phyloP scores from a whole-genome alignment of 92 coral and sea anemone species.

The Hydrozoanthus gracilis region DNA sequence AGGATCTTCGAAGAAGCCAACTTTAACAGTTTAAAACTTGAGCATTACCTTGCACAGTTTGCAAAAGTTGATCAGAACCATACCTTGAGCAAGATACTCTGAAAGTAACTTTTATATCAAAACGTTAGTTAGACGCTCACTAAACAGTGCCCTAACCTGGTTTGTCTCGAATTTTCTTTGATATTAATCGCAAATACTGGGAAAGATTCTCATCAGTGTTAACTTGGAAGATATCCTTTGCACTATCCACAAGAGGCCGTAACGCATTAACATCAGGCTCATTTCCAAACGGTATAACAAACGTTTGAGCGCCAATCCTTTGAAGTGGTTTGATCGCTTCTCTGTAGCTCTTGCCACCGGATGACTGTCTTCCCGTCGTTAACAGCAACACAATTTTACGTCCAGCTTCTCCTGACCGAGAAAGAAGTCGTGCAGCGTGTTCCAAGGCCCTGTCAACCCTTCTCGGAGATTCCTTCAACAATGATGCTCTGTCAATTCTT shows the following conservation, averaged over 20 bases:
- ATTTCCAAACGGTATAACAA: slow-evolving; percentile 75
- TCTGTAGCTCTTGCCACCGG: slow-evolving; percentile 46
- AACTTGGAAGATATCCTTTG: slow-evolving; percentile 63
- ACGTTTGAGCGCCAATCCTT: slow-evolving; percentile 69
- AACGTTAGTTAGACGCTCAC: too few species aligned
- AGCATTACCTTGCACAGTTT: too few species aligned
- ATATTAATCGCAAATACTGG: slow-evolving; percentile 34
- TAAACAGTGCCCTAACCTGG: slow-evolving; percentile 16
- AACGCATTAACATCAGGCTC: slow-evolving; percentile 55
- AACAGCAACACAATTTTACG: slow-evolving; percentile 75
- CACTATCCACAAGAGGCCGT: slow-evolving; percentile 54
- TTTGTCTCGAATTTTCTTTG: slow-evolving; percentile 41
- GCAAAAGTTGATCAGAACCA: too few species aligned
- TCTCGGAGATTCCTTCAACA: slow-evolving; percentile 62
- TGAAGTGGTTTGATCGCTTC: slow-evolving; percentile 74
- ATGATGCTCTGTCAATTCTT: slow-evolving; percentile 58
- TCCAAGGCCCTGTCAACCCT: slow-evolving; percentile 73
- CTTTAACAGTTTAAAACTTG: too few species aligned
- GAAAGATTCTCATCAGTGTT: slow-evolving; percentile 53
- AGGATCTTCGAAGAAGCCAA: too few species aligned
- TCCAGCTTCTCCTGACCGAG: slow-evolving; percentile 54
- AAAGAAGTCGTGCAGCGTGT: slow-evolving; percentile 54
- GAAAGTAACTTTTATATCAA: too few species aligned
- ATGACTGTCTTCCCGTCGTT: slow-evolving; percentile 42
- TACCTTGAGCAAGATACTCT: too few species aligned